Conservation (phyloP, 2,113 vertebrate species). For the Labeo rohita region DNA sequence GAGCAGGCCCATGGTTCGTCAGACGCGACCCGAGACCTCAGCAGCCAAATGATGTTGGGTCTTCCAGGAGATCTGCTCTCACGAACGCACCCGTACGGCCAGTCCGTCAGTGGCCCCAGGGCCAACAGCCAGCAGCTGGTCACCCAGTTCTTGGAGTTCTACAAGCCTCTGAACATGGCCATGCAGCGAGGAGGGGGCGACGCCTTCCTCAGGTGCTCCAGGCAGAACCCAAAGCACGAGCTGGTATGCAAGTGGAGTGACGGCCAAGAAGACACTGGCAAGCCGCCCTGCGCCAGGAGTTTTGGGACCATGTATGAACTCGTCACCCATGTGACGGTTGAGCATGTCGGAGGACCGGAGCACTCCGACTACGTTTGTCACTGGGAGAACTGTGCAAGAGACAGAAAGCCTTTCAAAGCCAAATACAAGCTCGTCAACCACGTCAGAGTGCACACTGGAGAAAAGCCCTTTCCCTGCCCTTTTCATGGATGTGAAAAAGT, state of each 20-base stretch:
- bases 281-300: slow-evolving; percentile 73
- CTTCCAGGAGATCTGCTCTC: slow-evolving; percentile 70
- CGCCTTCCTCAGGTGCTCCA: slow-evolving; percentile 70
- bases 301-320: slow-evolving; percentile 81
- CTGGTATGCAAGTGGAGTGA: slow-evolving; percentile 79
- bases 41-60: slow-evolving; percentile 73
- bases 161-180: slow-evolving; percentile 73
- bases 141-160: slow-evolving; percentile 70
- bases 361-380: slow-evolving; percentile 76
- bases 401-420: slow-evolving; percentile 73
- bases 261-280: slow-evolving; percentile 69
- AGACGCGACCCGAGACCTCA: slow-evolving; percentile 67
- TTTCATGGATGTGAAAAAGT: slow-evolving; percentile 75
- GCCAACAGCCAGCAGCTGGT: slow-evolving; percentile 76
- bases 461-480: slow-evolving; percentile 72
- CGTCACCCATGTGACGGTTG: slow-evolving; percentile 79
- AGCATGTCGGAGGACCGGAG: slow-evolving; percentile 79
- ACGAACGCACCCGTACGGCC: slow-evolving; percentile 68
- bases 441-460: slow-evolving; percentile 74
- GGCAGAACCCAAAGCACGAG: slow-evolving; percentile 71
- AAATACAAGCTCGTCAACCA: slow-evolving; percentile 79
- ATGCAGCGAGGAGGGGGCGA: slow-evolving; percentile 69
- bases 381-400: slow-evolving; percentile 71
- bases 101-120: slow-evolving; percentile 59
- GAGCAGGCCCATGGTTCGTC: slow-evolving; percentile 78